Percentiles rank a stretch among this genome's conserved stretches.
These are phyloP conservation scores for Leptopterna dolabrata DNA, from an alignment of 2,888 invertebrate genomes.

Conservation along the genomic window DNA sequence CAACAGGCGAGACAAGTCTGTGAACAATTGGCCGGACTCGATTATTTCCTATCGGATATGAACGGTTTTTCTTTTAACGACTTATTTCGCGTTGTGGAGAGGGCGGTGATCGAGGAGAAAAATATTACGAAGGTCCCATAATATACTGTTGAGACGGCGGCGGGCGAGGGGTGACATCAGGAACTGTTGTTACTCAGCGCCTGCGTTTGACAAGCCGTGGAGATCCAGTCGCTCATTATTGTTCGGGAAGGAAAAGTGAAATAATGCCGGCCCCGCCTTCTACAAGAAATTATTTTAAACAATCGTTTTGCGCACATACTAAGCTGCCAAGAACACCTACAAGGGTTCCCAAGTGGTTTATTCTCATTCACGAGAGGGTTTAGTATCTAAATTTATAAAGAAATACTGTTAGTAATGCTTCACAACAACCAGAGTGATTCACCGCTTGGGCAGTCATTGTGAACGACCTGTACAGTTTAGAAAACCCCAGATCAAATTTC, in stretches of 20 bases:
- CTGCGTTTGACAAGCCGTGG: not conserved
- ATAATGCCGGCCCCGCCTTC: not conserved
- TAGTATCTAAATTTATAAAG: no score
- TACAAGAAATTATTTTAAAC: not conserved
- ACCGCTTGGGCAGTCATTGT: no score
- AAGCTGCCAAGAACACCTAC: no score
- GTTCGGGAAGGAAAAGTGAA: not conserved
- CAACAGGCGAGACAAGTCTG: not conserved
- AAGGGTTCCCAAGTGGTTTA: no score
- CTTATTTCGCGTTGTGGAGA: not conserved
- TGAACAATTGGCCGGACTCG: not conserved
- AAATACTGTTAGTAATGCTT: no score
- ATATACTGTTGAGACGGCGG: not conserved
- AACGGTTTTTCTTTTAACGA: slow-evolving; percentile 24
- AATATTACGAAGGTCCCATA: slow-evolving; percentile 5
- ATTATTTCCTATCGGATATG: slow-evolving; percentile 4
- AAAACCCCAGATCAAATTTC: no score
- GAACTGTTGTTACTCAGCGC: not conserved
- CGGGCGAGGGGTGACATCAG: not conserved
- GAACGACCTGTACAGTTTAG: no score
- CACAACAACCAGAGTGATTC: no score
- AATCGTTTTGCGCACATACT: not conserved
- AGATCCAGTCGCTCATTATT: slow-evolving; percentile 5
- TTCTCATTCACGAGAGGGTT: no score
- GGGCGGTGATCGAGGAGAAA: not conserved